Evolutionary conservation across 2,797 vertebrate species (phyloP), one percentile per base, ranked within the genome.

Genomic region (Eospalax fontanierii): DNA sequence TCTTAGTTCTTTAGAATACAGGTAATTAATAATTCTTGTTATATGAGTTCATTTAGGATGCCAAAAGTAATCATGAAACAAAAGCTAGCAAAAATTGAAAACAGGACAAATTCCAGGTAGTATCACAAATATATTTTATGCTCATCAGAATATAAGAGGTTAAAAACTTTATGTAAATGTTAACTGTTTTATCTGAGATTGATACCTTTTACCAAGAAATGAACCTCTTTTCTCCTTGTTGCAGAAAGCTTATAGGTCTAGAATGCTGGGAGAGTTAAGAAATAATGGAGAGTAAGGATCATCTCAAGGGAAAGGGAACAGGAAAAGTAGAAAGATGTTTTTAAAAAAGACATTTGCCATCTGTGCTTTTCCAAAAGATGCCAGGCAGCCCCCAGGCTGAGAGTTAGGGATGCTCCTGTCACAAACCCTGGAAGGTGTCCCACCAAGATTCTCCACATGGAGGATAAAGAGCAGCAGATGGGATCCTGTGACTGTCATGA

Each of bases 351-450:
- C 66, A 96, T 96, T 96, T 95, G 94, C 97, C 97, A 97, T 98
- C 97, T 98, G 97, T 95, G 97, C 95, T 90, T 97, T 73, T 94
- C 84, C 76, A 63, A 95, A 96, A 95, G 97, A 97, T 96, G 97
- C 95, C 97, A 97, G 87, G 95, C 93, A 95, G 87, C 86, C 76
- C 83, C 94, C 68, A 85, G 90, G 63, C 90, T 78, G 85, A 91
- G 93, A 83, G 92, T 88, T 85, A 96, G 75, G 81, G 88, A 86
- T 50, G 61, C 82, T 96, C 94, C 88, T 90, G 90, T 96, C 93
- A 76, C 2, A 61, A 94, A 66, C 84, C 87, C 95, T 97, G 96
- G 96, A 97, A 95, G 95, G 90, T 61, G 59, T 94, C 96, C 93
- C 96, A 95, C 95, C 90, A 95, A 95, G 96, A 89, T 95, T 96